Percentiles rank a stretch among this genome's conserved stretches.
Conservation (phyloP, 2,888 invertebrate genomes). For the Drosophila meridiana region DNA sequence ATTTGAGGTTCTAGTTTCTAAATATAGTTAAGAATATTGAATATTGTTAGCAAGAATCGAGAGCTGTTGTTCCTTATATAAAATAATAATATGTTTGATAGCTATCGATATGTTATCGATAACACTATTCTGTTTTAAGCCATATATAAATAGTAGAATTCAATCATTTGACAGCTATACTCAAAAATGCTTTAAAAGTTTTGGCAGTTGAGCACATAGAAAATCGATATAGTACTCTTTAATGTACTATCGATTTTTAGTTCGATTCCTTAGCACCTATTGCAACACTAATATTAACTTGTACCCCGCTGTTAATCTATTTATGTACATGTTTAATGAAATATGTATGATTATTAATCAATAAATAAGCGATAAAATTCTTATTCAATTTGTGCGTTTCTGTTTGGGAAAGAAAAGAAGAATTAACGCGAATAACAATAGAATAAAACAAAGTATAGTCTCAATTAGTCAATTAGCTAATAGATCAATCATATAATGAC, state of each 20-base stretch:
- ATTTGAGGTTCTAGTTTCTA: neutral
- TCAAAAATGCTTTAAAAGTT: too few species aligned
- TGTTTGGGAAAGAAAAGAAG: neutral
- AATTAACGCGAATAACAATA: conserved; percentile 13
- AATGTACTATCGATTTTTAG: neutral
- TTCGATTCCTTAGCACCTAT: neutral
- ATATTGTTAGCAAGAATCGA: too few species aligned
- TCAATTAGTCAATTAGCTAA: conserved; percentile 48
- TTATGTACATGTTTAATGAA: neutral
- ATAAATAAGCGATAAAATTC: neutral
- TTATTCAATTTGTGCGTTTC: neutral
- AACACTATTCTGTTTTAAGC: too few species aligned
- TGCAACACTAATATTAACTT: neutral
- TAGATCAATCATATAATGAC: conserved; percentile 43
- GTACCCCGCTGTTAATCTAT: neutral
- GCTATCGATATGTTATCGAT: neutral
- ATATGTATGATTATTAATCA: conserved; percentile 2
- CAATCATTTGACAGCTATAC: too few species aligned
- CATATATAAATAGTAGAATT: too few species aligned
- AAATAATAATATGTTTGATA: neutral
- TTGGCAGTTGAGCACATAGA: too few species aligned
- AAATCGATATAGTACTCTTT: neutral
- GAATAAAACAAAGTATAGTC: conserved; percentile 18
- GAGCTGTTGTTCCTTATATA: too few species aligned
- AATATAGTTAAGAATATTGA: too few species aligned